Base-by-base conservation (phyloP, 2,888 invertebrate genomes). In the Diplazon laetatorius region DNA sequence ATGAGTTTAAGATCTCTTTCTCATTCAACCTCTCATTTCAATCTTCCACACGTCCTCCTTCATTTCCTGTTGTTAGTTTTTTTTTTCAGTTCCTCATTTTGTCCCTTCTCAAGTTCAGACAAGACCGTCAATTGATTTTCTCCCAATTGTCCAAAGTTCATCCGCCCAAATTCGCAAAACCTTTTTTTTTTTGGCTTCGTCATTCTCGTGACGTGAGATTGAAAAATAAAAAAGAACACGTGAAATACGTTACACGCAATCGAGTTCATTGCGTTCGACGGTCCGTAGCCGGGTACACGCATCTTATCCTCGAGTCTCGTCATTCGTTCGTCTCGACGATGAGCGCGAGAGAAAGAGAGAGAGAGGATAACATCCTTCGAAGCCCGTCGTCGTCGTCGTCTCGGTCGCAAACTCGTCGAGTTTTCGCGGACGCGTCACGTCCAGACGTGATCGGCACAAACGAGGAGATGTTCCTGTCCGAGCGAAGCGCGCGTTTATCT, bases 381-480 rank as follows among this genome's bases (percentile, higher is more conserved):
- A 44, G 48, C 9, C 35, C 59, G 59, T 20, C 70, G 75, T 73
- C 37, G 63, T n/a, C n/a, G n/a, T n/a, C n/a, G n/a, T 48, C 52
- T 50, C 65, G 62, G 60, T 52, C 50, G 63, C 30, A 30, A n/a
- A 30, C 30, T 69, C 62, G 66, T 60, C 70, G 76, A 81, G 81
- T 71, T 83, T 82, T 84, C 75, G 73, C 83, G 83, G 80, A 82
- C 83, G 83, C 82, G 86, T 85, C 85, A 84, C 83, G 86, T 78
- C 83, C 75, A 68, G 68, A 86, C 87, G 83, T 86, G 87, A 87
- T 88, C 87, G 86, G 85, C 87, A 84, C 88, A 85, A 88, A 87
- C 88, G 87, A 88, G 86, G 62, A 71, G 75, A 63, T 69, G 80
- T 75, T 75, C 68, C 68, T 78, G 60, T 55, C 78, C 69, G 68